Evolutionary conservation across 2,797 vertebrate species (phyloP).

Genomic region (Fundulus diaphanus): DNA sequence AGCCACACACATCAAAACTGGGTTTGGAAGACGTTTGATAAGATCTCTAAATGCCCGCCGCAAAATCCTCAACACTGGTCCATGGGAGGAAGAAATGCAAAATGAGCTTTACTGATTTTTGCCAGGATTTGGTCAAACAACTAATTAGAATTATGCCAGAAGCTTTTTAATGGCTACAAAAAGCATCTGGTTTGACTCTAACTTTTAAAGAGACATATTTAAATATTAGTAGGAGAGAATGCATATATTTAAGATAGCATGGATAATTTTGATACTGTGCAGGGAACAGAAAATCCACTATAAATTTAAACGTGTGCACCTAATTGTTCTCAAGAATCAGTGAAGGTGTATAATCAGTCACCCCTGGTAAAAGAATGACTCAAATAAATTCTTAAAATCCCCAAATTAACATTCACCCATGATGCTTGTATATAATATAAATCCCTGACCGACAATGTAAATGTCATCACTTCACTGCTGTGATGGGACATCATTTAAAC

Average conservation of each 20-base stretch:
- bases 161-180: neutral
- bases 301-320: neutral
- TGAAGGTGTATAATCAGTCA: neutral
- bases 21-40: neutral
- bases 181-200: neutral
- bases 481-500: neutral
- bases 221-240: neutral
- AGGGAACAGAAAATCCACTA: neutral
- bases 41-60: neutral
- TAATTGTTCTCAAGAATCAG: neutral
- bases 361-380: neutral
- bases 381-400: neutral
- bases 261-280: neutral
- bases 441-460: neutral
- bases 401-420: neutral
- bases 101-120: too few relatives aligned
- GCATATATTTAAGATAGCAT: neutral
- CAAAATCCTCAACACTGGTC: neutral
- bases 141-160: neutral
- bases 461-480: neutral
- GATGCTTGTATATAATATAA: neutral
- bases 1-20: neutral
- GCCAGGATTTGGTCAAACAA: too few relatives aligned
- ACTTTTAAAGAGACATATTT: neutral
- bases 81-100: too few relatives aligned